phyloP scores from a whole-genome alignment of 1,140 invertebrate genomes.

The Penaeus chinensis region DNA sequence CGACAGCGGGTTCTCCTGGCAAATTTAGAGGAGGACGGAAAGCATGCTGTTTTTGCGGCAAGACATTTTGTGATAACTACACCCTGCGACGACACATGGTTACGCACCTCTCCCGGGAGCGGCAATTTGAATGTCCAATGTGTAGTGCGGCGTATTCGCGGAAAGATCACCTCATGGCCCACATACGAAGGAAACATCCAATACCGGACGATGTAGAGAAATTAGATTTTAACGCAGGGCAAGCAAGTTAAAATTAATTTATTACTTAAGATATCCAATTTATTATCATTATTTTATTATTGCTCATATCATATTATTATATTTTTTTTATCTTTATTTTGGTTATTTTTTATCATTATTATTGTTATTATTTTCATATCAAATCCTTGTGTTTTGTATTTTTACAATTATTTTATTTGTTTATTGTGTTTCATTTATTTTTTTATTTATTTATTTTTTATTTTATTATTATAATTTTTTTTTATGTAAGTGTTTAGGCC shows the following conservation, averaged over 20 bases:
- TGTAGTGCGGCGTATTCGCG: conserved; percentile 59
- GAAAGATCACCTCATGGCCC: conserved; percentile 62
- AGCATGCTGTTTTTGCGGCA: conserved; percentile 59
- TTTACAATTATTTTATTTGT: no score
- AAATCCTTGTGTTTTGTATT: no score
- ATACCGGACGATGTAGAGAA: conserved; percentile 48
- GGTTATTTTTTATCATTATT: no score
- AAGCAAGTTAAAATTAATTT: conserved; percentile 37
- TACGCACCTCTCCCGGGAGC: conserved; percentile 53
- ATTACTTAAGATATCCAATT: no score
- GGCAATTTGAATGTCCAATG: conserved; percentile 58
- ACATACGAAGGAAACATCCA: conserved; percentile 59
- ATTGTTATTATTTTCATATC: no score
- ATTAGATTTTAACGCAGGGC: conserved; percentile 46
- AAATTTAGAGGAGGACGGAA: conserved; percentile 59
- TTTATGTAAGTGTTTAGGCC: no score
- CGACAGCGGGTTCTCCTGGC: conserved; percentile 41
- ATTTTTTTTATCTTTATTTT: no score
- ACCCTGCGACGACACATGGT: conserved; percentile 60
- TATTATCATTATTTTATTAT: no score
- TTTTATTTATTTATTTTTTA: no score
- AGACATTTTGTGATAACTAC: conserved; percentile 62
- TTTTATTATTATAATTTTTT: no score
- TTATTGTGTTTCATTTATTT: no score
- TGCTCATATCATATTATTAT: no score